phyloP scores from a whole-genome alignment of 2,888 invertebrate genomes.

The Therioaphis trifolii region DNA sequence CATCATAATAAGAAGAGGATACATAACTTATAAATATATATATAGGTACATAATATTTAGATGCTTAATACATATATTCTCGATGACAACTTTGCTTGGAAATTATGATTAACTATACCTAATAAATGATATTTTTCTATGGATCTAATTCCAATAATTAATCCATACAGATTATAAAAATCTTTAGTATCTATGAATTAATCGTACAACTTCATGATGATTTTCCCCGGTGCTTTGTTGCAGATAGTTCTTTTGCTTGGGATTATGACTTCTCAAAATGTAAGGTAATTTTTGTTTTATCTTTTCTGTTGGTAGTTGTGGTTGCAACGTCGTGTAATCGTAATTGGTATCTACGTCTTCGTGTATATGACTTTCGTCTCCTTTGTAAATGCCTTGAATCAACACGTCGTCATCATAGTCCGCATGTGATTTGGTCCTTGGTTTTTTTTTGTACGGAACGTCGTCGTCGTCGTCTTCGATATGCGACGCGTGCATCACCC shows the following conservation, averaged over 20 bases:
- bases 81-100: too few species aligned
- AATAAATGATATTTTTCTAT: too few species aligned
- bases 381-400: slow-evolving; percentile 6
- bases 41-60: too few species aligned
- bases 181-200: too few species aligned
- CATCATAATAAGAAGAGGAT: too few species aligned
- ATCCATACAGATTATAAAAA: too few species aligned
- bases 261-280: neutral
- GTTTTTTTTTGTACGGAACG: neutral
- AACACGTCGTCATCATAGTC: neutral
- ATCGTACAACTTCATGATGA: too few species aligned
- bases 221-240: too few species aligned
- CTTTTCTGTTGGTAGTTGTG: neutral
- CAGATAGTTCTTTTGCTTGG: neutral
- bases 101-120: too few species aligned
- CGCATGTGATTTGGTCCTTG: neutral
- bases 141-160: too few species aligned
- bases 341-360: neutral
- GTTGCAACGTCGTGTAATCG: neutral
- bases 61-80: too few species aligned
- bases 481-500: slow-evolving; percentile 25
- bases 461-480: slow-evolving; percentile 21
- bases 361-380: slow-evolving; percentile 22
- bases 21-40: too few species aligned
- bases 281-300: neutral